Percentiles rank a stretch among this genome's conserved stretches.
Conservation (phyloP, 2,113 vertebrate species). For the Aspidoscelis tigris region DNA sequence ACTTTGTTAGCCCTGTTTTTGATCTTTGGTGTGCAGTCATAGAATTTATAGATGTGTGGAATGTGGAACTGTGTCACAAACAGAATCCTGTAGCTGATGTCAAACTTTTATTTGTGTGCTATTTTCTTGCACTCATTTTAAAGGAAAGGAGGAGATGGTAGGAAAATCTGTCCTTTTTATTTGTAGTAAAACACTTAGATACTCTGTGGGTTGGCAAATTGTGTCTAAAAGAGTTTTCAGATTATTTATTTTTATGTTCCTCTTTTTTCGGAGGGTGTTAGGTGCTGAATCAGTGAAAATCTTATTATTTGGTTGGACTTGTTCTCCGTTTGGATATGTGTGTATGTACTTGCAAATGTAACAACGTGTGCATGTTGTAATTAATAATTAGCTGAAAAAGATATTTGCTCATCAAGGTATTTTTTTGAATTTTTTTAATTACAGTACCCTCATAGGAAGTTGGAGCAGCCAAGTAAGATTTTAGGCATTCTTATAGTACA, state of each 20-base stretch:
- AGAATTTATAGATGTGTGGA: constrained; percentile 1
- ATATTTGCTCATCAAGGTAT: no score
- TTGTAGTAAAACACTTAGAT: neutral
- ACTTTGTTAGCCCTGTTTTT: neutral
- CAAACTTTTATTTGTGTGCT: neutral
- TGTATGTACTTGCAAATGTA: neutral
- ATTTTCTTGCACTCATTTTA: neutral
- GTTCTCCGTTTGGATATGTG: neutral
- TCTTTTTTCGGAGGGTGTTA: neutral
- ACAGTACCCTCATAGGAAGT: no score
- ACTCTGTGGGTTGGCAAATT: neutral
- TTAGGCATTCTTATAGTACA: no score
- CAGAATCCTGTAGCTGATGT: neutral
- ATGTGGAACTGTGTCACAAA: constrained; percentile 21
- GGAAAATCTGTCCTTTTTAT: neutral
- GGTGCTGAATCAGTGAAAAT: neutral
- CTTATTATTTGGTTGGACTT: neutral
- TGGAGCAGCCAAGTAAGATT: no score
- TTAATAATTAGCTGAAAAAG: neutral
- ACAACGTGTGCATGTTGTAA: no score
- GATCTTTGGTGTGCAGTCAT: neutral
- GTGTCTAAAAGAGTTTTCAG: neutral
- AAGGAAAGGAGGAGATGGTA: neutral
- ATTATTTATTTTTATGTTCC: neutral
- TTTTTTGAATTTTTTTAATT: no score